Conservation (phyloP, 2,888 invertebrate species). For the Eilema sororculum region DNA sequence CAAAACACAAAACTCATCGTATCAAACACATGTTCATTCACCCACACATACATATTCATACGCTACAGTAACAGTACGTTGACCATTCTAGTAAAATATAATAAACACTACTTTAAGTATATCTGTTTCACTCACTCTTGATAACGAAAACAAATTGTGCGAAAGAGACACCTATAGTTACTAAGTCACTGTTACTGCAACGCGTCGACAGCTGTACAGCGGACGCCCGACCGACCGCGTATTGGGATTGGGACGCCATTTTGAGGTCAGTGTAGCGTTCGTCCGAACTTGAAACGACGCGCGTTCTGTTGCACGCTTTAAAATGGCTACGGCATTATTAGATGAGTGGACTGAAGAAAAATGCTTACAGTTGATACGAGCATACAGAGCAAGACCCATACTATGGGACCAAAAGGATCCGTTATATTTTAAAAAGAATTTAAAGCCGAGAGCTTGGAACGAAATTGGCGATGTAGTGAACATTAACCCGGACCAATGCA, state of each 20-base stretch:
- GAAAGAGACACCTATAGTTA: constrained; percentile 37
- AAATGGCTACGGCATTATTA: constrained; percentile 46
- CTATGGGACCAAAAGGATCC: constrained; percentile 61
- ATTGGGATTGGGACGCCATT: constrained; percentile 52
- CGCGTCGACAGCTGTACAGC: constrained; percentile 28
- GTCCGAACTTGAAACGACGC: constrained; percentile 56
- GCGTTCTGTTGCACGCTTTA: constrained; percentile 48
- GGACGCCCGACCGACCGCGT: constrained; percentile 22
- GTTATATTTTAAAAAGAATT: constrained; percentile 55
- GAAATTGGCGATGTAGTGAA: constrained; percentile 53
- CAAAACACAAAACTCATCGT: constrained; percentile 19
- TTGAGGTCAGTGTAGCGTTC: constrained; percentile 61
- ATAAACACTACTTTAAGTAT: constrained; percentile 26
- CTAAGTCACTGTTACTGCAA: constrained; percentile 46
- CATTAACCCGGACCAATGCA: constrained; percentile 53
- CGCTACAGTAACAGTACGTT: constrained; percentile 48
- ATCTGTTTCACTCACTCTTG: constrained; percentile 25
- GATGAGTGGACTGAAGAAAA: constrained; percentile 61
- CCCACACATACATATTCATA: constrained; percentile 27
- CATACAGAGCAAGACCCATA: constrained; percentile 54
- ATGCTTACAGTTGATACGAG: constrained; percentile 60
- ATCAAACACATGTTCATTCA: constrained; percentile 30
- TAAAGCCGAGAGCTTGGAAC: constrained; percentile 57
- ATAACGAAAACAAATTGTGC: constrained; percentile 17
- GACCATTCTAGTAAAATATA: constrained; percentile 32